A percentile compares a stretch with the other conserved stretches of the same genome.
These are phyloP conservation scores for Eonycteris spelaea DNA, from an alignment of 2,113 vertebrate genomes.

Conservation along the genomic window DNA sequence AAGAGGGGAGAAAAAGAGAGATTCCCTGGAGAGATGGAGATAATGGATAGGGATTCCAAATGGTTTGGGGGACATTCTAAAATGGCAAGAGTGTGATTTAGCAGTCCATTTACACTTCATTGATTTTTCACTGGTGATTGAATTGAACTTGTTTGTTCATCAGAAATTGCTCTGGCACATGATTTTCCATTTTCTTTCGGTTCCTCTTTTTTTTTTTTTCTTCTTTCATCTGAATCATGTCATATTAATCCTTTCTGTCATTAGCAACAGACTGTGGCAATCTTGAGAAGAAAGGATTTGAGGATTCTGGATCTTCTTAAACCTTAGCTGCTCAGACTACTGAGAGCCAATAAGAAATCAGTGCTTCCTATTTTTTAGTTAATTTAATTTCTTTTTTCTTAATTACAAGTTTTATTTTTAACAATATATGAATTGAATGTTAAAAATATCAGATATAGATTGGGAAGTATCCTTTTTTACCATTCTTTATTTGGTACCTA, in stretches of 20 bases:
- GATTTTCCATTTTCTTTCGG: not conserved
- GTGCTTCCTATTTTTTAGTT: not conserved
- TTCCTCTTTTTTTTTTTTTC: not conserved
- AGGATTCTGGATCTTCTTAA: not conserved
- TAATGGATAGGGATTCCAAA: not conserved
- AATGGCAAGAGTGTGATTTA: not conserved
- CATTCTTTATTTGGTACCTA: not conserved
- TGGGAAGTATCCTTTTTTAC: not conserved
- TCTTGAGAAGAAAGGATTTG: not conserved
- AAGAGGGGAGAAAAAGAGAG: not conserved
- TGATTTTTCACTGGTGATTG: constrained; percentile 41
- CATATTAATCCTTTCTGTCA: not conserved
- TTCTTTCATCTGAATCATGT: not conserved
- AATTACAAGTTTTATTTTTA: not conserved
- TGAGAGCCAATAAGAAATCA: not conserved
- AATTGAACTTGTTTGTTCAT: constrained; percentile 24
- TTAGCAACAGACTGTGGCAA: not conserved
- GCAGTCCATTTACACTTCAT: not conserved
- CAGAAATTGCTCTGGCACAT: not conserved
- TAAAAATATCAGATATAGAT: not conserved
- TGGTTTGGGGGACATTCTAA: not conserved
- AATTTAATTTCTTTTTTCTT: not conserved
- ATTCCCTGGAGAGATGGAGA: not conserved
- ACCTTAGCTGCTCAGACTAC: not conserved
- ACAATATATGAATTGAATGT: not conserved